Evolutionary conservation across 2,888 invertebrate species (phyloP), one percentile per base, ranked within the genome.

Genomic region (Physocephala rufipes): DNA sequence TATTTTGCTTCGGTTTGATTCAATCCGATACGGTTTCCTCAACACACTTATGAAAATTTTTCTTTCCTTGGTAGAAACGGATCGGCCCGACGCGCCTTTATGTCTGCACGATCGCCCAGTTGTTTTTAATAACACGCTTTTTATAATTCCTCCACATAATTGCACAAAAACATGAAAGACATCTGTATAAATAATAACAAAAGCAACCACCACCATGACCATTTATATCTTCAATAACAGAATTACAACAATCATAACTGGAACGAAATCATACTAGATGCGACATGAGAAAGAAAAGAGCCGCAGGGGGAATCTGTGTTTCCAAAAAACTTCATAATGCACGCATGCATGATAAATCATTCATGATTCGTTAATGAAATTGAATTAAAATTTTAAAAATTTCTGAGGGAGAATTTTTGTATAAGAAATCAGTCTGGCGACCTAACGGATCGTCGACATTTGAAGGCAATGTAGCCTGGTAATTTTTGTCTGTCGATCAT

Each of bases 81-180:
- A 16, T n/a, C 5, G 19, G 45, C 47, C 26, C 47, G 15, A 36
- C 61, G 59, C 26, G 21, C 24, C n/a, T 43, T 28, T 16, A 43
- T 58, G 63, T 26, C 43, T 36, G 9, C 36, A 7, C 36, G 36
- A 9, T 36, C 9, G 36, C 9, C 36, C 36, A 9, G 36, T 9
- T 36, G 36, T 36, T 4, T 36, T 45, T 26, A n/a, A 26, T 36
- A 19, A n/a, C 61, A 36, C n/a, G 5, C 36, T 26, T 16, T 36
- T 65, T 15, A 45, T 67, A 67, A 67, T 67, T 58, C 67, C 58
- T 58, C 59, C 45, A 26, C 28, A 68, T 68, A 68, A 68, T 68
- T 68, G 68, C 51, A 61, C 36, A 62, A 49, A 68, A 62, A 62
- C 68, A 68, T 49, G 68, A 61, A 62, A 68, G 49, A 13, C 1